These are phyloP conservation scores for Formica aserva DNA, from an alignment of 2,888 invertebrate species.

Conservation along the genomic window DNA sequence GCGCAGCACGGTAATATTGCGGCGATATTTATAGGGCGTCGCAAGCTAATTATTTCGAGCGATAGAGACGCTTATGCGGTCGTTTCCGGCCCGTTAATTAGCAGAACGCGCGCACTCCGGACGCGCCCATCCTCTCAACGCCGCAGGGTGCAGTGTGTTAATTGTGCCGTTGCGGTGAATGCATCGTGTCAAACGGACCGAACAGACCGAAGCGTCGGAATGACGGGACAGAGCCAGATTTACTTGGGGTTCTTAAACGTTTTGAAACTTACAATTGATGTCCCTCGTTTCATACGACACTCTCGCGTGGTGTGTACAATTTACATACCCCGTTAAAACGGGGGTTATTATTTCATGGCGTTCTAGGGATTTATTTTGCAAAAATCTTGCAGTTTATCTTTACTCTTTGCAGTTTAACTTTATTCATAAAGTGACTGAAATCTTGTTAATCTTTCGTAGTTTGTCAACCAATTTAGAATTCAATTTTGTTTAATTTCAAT, in stretches of 20 bases:
- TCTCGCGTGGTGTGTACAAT: not conserved
- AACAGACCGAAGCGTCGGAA: not conserved
- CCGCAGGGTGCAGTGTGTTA: constrained; percentile 4
- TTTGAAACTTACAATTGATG: not conserved
- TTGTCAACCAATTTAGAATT: not conserved
- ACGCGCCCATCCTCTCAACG: not conserved
- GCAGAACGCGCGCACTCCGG: not conserved
- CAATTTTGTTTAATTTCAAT: not conserved
- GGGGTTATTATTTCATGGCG: not conserved
- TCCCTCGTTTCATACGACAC: not conserved
- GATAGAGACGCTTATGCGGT: constrained; percentile 23
- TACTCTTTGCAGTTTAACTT: not conserved
- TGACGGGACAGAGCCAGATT: not conserved
- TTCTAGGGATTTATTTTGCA: not conserved
- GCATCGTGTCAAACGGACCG: constrained; percentile 25
- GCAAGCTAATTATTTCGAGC: constrained; percentile 36
- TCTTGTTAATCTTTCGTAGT: not conserved
- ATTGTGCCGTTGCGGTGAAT: constrained; percentile 22
- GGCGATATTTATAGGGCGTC: constrained; percentile 29
- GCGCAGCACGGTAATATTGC: constrained; percentile 8
- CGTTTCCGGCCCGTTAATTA: constrained; percentile 36
- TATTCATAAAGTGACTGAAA: not conserved
- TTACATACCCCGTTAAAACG: not conserved
- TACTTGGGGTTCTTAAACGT: not conserved
- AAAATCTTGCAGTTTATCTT: not conserved